A percentile compares a stretch with the other conserved stretches of the same genome.
These are phyloP conservation scores for Peribatodes rhomboidaria DNA, from an alignment of 2,888 invertebrate species.

Conservation along the genomic window DNA sequence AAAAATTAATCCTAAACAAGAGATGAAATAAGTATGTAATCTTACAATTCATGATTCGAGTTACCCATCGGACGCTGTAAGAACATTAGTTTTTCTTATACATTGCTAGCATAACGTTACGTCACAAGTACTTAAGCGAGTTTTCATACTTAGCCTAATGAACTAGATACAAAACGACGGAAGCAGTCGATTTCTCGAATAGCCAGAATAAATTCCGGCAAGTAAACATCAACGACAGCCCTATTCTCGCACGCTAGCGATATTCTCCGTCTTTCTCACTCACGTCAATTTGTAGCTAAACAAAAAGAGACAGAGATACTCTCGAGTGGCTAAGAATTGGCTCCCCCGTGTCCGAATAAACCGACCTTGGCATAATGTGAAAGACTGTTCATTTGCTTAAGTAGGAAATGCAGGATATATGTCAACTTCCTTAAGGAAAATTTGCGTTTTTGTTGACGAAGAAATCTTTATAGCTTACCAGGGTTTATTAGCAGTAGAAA, in stretches of 20 bases:
- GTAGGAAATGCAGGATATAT: slow-evolving; percentile 19
- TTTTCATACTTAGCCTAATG: slow-evolving; percentile 12
- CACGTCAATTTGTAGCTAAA: background rate
- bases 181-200: slow-evolving; percentile 6
- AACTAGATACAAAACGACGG: slow-evolving; percentile 3
- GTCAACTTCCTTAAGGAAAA: slow-evolving; percentile 22
- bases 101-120: background rate
- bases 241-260: background rate
- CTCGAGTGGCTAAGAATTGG: background rate
- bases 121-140: background rate
- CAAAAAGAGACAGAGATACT: background rate
- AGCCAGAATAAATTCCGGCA: slow-evolving; percentile 7
- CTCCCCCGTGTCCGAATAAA: slow-evolving; percentile 5
- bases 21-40: no score
- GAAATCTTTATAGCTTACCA: background rate
- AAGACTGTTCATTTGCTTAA: slow-evolving; percentile 25
- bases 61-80: no score
- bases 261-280: background rate
- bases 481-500: background rate
- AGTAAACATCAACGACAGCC: slow-evolving; percentile 3
- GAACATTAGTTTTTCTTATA: background rate
- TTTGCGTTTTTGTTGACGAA: background rate
- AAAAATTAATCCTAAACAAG: no score
- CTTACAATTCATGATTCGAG: no score
- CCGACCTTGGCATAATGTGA: slow-evolving; percentile 9